Percentiles rank a stretch among this genome's conserved stretches.
These are phyloP conservation scores for Tachina lurida DNA, from an alignment of 2,888 invertebrate species.

Conservation along the genomic window DNA sequence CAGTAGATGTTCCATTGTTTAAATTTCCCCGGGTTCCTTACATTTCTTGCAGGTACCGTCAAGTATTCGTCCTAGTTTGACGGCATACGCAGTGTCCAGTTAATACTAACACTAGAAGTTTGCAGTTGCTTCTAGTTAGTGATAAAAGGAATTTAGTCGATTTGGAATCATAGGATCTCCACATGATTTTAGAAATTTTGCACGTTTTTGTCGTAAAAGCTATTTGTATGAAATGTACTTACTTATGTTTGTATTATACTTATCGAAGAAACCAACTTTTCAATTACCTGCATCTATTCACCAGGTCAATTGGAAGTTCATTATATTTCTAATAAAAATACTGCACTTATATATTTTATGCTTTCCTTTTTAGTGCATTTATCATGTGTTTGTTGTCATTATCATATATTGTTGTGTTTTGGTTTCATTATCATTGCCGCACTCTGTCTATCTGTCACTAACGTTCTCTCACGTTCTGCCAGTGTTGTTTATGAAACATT, in stretches of 20 bases:
- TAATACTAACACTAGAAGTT: too few species aligned
- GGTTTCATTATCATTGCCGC: constrained; percentile 28
- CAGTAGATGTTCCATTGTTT: too few species aligned
- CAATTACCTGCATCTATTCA: background rate
- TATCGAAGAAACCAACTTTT: background rate
- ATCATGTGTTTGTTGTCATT: constrained; percentile 6
- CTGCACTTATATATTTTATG: background rate
- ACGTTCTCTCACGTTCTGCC: background rate
- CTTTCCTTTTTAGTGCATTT: constrained; percentile 1
- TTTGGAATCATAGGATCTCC: too few species aligned
- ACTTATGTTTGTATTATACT: background rate
- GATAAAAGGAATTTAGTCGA: too few species aligned
- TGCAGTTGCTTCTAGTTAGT: too few species aligned
- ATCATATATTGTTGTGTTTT: constrained; percentile 10
- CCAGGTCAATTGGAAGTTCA: constrained; percentile 29
- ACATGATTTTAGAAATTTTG: too few species aligned
- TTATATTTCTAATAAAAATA: background rate
- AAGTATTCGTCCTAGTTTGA: too few species aligned
- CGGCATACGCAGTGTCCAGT: too few species aligned
- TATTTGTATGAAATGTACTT: too few species aligned
- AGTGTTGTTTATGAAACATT: constrained; percentile 31
- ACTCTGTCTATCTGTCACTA: background rate
- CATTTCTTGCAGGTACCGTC: too few species aligned
- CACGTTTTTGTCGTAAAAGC: too few species aligned
- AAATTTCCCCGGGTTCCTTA: too few species aligned